Conservation (phyloP, 2,888 invertebrate species). For the Corbicula japonica region DNA sequence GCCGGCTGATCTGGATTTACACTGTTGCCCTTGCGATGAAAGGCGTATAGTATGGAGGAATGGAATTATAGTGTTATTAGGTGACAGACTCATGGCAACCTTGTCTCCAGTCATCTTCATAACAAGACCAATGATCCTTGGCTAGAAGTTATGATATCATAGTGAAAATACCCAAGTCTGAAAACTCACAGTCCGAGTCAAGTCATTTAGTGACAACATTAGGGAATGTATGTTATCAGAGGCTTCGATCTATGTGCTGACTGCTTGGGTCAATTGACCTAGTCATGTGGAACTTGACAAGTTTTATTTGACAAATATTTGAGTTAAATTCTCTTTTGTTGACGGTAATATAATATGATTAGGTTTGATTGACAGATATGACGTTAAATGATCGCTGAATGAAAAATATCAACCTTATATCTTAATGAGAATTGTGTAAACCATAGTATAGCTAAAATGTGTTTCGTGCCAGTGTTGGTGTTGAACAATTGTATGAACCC, state of each 20-base stretch:
- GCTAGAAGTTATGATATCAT: too few species aligned
- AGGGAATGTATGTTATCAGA: conserved; percentile 28
- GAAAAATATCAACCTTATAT: conserved; percentile 8
- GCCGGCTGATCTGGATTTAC: too few species aligned
- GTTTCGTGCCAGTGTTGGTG: too few species aligned
- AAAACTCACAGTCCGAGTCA: too few species aligned
- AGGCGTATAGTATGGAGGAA: too few species aligned
- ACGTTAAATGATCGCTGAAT: conserved; percentile 32
- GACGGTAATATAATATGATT: conserved; percentile 34
- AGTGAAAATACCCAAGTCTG: too few species aligned
- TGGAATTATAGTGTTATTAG: too few species aligned
- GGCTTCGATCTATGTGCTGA: conserved; percentile 21
- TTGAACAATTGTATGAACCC: too few species aligned
- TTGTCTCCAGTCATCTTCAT: too few species aligned
- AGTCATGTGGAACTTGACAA: conserved; percentile 40
- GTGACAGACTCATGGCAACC: too few species aligned
- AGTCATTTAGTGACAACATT: conserved; percentile 44
- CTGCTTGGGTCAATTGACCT: conserved; percentile 51
- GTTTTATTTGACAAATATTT: conserved; percentile 46
- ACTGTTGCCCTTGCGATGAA: too few species aligned
- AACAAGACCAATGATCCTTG: too few species aligned
- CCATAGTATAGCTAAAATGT: not conserved
- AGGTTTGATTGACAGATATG: conserved; percentile 51
- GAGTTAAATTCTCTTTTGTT: conserved; percentile 32
- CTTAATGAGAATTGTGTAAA: conserved; percentile 25